These are phyloP conservation scores for Orius laevigatus DNA, from an alignment of 1,140 invertebrate genomes.

Conservation along the genomic window DNA sequence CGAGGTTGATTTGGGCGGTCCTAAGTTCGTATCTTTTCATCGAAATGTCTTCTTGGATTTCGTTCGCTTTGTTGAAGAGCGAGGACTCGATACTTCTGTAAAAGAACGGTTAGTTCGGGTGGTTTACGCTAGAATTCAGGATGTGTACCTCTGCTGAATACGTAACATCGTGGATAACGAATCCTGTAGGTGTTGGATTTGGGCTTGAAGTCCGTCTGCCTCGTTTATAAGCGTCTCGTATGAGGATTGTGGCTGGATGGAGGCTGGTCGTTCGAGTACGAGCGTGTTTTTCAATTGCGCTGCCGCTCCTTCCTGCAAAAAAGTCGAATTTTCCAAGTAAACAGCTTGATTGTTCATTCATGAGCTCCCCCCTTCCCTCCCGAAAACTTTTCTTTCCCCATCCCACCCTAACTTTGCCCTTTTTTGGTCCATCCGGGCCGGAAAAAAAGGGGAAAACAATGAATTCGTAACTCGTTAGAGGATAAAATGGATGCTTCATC, in stretches of 20 bases:
- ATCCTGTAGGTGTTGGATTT: constrained; percentile 78
- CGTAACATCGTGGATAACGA: constrained; percentile 64
- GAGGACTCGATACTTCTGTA: constrained; percentile 60
- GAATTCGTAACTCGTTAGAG: too few species aligned
- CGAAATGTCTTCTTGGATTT: constrained; percentile 87
- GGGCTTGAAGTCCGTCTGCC: constrained; percentile 58
- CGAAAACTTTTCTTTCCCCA: too few species aligned
- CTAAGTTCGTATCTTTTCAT: constrained; percentile 84
- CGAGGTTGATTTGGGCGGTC: constrained; percentile 76
- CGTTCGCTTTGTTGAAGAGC: constrained; percentile 83
- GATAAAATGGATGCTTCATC: too few species aligned
- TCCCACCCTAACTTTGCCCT: too few species aligned
- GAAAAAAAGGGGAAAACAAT: too few species aligned
- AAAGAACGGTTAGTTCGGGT: constrained; percentile 1
- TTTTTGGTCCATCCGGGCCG: too few species aligned
- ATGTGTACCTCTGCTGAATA: constrained; percentile 62
- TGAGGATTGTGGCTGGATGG: constrained; percentile 49
- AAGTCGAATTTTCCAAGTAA: too few species aligned
- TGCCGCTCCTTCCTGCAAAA: constrained; percentile 25
- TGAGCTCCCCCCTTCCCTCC: too few species aligned
- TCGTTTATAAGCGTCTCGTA: constrained; percentile 68
- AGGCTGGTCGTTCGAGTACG: constrained; percentile 59
- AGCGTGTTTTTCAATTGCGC: constrained; percentile 66
- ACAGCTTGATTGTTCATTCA: too few species aligned
- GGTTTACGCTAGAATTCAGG: not conserved